Conservation (phyloP, 2,113 vertebrate genomes). For the Machaerirhynchus nigripectus region DNA sequence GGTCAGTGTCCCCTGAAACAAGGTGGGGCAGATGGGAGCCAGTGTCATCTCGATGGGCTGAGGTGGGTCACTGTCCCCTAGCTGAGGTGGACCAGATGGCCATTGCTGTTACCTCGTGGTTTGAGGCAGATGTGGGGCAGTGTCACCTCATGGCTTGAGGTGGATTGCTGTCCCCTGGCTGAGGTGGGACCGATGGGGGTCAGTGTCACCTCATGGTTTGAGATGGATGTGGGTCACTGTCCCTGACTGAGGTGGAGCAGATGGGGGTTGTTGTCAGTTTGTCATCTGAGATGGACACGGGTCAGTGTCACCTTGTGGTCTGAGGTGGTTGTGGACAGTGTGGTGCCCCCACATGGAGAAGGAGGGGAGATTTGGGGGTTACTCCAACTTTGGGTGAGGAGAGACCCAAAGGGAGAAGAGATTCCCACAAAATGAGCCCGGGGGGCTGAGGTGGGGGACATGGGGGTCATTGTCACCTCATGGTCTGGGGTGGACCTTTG, state of each 20-base stretch:
- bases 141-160: not conserved
- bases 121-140: not conserved
- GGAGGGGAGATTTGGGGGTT: not conserved
- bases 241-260: not conserved
- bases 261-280: not conserved
- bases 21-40: not conserved
- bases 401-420: not conserved
- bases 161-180: not conserved
- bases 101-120: not conserved
- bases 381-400: not conserved
- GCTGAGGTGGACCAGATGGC: not conserved
- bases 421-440: not conserved
- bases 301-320: not conserved
- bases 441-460: not conserved
- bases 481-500: not conserved
- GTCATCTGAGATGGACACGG: not conserved
- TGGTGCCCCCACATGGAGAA: accelerated
- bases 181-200: not conserved
- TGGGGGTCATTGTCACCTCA: not conserved
- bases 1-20: not conserved
- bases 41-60: not conserved
- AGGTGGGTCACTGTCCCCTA: not conserved
- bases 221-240: not conserved
- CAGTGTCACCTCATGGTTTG: not conserved
- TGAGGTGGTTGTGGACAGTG: not conserved